phyloP scores from a whole-genome alignment of 2,888 invertebrate genomes.

The Ephialtes manifestator region DNA sequence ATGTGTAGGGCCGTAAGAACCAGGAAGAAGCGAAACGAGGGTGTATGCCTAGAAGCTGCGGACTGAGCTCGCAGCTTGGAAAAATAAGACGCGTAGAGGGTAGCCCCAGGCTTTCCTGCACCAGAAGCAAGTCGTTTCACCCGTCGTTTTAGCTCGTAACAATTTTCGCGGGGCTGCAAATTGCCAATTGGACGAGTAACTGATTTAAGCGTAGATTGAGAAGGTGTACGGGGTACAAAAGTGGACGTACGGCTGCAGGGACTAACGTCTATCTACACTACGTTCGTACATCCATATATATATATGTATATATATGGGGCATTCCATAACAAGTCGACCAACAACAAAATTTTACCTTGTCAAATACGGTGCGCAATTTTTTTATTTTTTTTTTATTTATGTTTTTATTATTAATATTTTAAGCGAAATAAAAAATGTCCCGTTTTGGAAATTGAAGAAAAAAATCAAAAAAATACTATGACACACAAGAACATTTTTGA shows the following conservation, averaged over 20 bases:
- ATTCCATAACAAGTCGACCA: no score
- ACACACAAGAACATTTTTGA: no score
- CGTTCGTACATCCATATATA: neutral
- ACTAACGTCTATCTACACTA: conserved; percentile 19
- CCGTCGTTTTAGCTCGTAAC: conserved; percentile 61
- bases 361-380: no score
- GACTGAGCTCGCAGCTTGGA: conserved; percentile 8
- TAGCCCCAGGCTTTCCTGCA: conserved; percentile 40
- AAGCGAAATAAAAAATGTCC: no score
- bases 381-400: no score
- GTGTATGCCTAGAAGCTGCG: neutral
- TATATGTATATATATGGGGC: neutral
- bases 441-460: no score
- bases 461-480: no score
- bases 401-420: no score
- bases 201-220: conserved; percentile 75
- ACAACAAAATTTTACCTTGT: no score
- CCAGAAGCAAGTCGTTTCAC: conserved; percentile 52
- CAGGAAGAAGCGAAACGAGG: conserved; percentile 34
- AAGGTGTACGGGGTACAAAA: conserved; percentile 46
- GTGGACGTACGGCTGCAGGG: conserved; percentile 46
- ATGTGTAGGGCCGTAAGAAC: conserved; percentile 16
- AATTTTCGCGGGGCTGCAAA: conserved; percentile 81
- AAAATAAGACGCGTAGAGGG: conserved; percentile 32
- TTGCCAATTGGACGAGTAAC: conserved; percentile 81